Conservation (phyloP, 2,888 invertebrate genomes). For the Harpalus rufipes region DNA sequence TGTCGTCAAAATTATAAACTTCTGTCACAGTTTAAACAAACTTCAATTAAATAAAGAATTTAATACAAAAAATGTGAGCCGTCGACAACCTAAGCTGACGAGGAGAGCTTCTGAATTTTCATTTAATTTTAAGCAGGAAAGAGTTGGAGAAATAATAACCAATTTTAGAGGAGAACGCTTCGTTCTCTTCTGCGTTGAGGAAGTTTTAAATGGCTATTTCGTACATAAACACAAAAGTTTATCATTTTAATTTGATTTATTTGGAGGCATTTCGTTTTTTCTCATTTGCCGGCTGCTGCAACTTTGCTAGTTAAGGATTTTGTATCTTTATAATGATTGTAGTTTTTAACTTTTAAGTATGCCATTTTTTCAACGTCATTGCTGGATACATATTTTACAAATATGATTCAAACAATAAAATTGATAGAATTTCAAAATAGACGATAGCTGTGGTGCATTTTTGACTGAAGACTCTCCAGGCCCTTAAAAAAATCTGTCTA, state of each 20-base stretch:
- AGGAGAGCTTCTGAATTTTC: constrained; percentile 23
- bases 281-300: neutral
- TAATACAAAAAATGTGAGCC: constrained; percentile 24
- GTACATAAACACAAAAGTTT: constrained; percentile 57
- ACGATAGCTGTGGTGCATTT: no score
- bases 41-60: constrained; percentile 56
- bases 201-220: constrained; percentile 59
- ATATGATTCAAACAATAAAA: no score
- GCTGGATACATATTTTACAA: neutral
- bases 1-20: constrained; percentile 42
- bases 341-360: constrained; percentile 41
- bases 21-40: constrained; percentile 51
- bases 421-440: no score
- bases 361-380: neutral
- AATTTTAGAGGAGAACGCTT: constrained; percentile 36
- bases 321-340: constrained; percentile 26
- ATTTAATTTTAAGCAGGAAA: constrained; percentile 58
- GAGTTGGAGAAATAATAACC: constrained; percentile 58
- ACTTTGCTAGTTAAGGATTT: constrained; percentile 27
- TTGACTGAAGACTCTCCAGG: no score
- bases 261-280: constrained; percentile 18
- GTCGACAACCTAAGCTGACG: constrained; percentile 5
- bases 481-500: no score
- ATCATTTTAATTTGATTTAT: constrained; percentile 57
- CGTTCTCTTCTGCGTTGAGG: neutral